Evolutionary conservation across 2,888 invertebrate genomes (phyloP).

Genomic region (Leptopterna dolabrata): DNA sequence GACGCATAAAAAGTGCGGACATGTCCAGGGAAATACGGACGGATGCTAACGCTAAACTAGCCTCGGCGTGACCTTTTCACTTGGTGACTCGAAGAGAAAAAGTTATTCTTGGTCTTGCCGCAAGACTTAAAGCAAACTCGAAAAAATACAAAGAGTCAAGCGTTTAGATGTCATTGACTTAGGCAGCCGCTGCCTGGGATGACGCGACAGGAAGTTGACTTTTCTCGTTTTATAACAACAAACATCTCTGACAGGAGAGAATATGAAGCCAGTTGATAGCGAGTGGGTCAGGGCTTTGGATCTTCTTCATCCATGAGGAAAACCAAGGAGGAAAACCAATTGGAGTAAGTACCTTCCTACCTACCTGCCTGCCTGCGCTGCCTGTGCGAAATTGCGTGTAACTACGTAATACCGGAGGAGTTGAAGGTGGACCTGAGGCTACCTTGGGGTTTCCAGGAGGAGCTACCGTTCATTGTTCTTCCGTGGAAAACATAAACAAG

Average conservation of each 20-base stretch:
- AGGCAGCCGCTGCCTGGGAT: background rate
- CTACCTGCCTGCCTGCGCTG: background rate
- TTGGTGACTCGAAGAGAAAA: background rate
- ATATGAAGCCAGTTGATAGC: background rate
- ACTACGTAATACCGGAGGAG: background rate
- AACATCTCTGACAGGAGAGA: background rate
- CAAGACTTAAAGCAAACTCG: background rate
- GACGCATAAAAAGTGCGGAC: too few species aligned
- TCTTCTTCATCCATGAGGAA: background rate
- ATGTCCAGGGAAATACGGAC: too few species aligned
- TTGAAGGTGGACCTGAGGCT: background rate
- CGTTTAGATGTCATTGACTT: background rate
- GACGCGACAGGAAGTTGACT: constrained; percentile 11
- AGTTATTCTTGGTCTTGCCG: background rate
- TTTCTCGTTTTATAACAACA: background rate
- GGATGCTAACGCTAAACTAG: too few species aligned
- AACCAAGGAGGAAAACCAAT: too few species aligned
- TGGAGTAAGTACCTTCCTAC: too few species aligned
- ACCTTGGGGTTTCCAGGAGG: background rate
- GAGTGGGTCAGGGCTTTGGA: background rate
- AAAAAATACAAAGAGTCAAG: background rate
- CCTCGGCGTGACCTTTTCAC: background rate
- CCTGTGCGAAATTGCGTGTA: background rate
- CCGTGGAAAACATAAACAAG: background rate
- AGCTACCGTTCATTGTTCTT: background rate